Percentiles rank a stretch among this genome's conserved stretches.
phyloP scores from a whole-genome alignment of 2,113 vertebrate genomes.

The Limnothrissa miodon region DNA sequence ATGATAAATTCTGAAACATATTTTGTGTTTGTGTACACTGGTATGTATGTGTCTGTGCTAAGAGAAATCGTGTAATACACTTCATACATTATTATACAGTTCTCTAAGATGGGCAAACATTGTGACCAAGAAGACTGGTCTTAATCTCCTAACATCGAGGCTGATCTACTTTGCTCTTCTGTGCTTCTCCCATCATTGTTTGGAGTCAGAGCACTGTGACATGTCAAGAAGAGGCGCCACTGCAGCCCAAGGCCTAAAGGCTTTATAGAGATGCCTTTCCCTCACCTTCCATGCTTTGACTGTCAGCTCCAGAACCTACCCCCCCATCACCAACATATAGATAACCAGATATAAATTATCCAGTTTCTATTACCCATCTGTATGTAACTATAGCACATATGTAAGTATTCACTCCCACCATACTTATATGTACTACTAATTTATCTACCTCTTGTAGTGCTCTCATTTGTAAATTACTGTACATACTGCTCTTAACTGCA shows the following conservation, averaged over 20 bases:
- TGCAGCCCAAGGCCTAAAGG: conserved; percentile 48
- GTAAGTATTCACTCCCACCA: too few species aligned
- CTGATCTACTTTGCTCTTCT: conserved; percentile 36
- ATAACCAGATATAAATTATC: conserved; percentile 29
- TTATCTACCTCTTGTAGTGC: too few species aligned
- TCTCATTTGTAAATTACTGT: too few species aligned
- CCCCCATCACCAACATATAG: conserved; percentile 38
- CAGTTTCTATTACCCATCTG: background rate
- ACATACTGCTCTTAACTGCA: too few species aligned
- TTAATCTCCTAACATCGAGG: conserved; percentile 20
- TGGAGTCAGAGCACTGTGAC: conserved; percentile 47
- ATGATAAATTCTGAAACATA: background rate
- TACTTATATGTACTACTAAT: too few species aligned
- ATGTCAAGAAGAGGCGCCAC: conserved; percentile 43
- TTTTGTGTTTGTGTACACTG: background rate
- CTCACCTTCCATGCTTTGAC: conserved; percentile 37
- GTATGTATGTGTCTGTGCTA: too few species aligned
- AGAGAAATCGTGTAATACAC: background rate
- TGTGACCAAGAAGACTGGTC: conserved; percentile 23
- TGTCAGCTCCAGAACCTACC: conserved; percentile 48
- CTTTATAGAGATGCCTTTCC: conserved; percentile 46
- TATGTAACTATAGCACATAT: too few species aligned
- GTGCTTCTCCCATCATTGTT: conserved; percentile 46
- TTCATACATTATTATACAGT: background rate
- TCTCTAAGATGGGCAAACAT: background rate